phyloP scores from a whole-genome alignment of 2,113 vertebrate species.

The Falco punctatus region DNA sequence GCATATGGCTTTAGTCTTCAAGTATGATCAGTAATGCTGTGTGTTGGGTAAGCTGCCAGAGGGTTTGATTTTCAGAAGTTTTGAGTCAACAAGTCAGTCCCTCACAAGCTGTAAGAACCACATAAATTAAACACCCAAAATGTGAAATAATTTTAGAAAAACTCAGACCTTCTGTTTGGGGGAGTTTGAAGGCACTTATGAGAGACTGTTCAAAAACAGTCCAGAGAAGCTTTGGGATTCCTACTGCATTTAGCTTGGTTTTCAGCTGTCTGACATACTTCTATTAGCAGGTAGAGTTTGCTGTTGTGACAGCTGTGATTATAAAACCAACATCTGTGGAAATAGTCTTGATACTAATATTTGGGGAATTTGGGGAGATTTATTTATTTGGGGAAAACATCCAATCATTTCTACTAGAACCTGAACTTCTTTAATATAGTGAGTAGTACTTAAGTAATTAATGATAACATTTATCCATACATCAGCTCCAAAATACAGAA shows the following conservation, averaged over 20 bases:
- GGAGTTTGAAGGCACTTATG: neutral
- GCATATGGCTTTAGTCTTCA: neutral
- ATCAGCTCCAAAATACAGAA: neutral
- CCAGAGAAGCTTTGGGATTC: neutral
- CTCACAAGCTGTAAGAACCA: neutral
- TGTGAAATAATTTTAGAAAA: neutral
- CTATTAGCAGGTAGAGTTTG: neutral
- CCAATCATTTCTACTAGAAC: neutral
- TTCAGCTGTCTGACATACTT: neutral
- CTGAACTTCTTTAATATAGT: neutral
- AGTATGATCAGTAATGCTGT: neutral
- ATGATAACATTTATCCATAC: neutral
- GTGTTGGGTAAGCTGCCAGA: neutral
- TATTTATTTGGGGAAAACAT: neutral
- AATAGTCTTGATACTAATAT: neutral
- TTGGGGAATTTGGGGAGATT: no score
- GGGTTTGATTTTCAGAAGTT: neutral
- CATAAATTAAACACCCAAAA: neutral
- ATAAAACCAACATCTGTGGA: neutral
- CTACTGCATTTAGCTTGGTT: neutral
- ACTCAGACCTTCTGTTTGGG: neutral
- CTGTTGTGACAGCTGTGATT: neutral
- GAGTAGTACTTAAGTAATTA: neutral
- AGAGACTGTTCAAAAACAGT: neutral
- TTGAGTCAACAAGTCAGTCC: neutral